Percentiles rank a stretch among this genome's conserved stretches.
Conservation (phyloP, 2,888 invertebrate genomes). For the Balanococcus diminutus region DNA sequence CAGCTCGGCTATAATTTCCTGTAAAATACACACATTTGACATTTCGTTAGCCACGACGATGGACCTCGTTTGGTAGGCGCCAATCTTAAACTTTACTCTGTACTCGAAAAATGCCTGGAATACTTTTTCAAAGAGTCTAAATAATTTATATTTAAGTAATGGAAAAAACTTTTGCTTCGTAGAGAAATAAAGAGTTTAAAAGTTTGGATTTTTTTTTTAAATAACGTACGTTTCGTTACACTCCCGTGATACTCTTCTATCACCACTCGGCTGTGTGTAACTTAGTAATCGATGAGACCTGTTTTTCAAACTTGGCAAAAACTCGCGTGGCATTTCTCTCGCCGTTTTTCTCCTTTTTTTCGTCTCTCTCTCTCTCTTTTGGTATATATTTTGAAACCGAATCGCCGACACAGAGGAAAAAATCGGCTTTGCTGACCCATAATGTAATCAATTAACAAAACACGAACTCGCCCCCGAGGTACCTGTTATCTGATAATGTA, state of each 20-base stretch:
- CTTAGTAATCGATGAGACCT: constrained; percentile 31
- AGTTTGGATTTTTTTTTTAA: constrained; percentile 18
- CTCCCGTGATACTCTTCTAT: not conserved
- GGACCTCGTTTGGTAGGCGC: constrained; percentile 32
- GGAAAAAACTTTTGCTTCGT: constrained; percentile 28
- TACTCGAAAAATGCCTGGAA: constrained; percentile 37
- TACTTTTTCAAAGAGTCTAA: constrained; percentile 16
- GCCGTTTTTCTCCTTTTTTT: not conserved
- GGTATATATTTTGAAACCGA: not conserved
- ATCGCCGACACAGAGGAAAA: not conserved
- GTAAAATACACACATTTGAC: constrained; percentile 31
- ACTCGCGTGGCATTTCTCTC: not conserved
- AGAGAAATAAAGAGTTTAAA: constrained; percentile 22
- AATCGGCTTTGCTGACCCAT: not conserved
- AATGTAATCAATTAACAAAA: constrained; percentile 10
- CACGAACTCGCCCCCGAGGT: not conserved
- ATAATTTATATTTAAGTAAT: constrained; percentile 44
- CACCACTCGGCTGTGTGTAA: not conserved
- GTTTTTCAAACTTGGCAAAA: constrained; percentile 31
- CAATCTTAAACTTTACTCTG: constrained; percentile 21
- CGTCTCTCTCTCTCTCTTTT: not conserved
- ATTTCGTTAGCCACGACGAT: constrained; percentile 35
- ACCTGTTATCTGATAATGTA: not conserved
- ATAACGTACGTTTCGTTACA: constrained; percentile 18
- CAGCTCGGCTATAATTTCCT: constrained; percentile 14